A percentile compares a stretch with the other conserved stretches of the same genome.
Evolutionary conservation across 2,797 vertebrate species (phyloP).

Genomic region (Mustela erminea): DNA sequence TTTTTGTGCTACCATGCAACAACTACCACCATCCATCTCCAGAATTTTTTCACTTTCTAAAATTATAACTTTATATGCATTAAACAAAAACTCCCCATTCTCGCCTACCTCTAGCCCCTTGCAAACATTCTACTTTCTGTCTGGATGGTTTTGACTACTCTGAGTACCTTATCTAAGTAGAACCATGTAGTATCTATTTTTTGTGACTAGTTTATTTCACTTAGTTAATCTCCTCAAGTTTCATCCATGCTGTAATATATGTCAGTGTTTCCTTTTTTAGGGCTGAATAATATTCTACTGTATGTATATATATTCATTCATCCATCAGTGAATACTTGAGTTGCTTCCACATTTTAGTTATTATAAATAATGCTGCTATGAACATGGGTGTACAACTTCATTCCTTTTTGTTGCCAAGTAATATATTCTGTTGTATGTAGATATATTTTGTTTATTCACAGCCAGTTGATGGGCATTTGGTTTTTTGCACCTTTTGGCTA

Average conservation of each 20-base stretch:
- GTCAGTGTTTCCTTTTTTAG: background rate
- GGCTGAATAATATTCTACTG: background rate
- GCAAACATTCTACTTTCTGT: background rate
- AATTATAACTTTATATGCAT: background rate
- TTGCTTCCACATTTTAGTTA: background rate
- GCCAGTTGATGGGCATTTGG: background rate
- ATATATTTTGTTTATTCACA: background rate
- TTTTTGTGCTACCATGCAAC: background rate
- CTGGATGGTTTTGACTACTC: background rate
- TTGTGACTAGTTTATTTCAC: background rate
- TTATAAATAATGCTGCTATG: background rate
- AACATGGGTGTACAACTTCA: background rate
- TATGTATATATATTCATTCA: background rate
- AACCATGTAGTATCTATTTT: background rate
- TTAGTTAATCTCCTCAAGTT: background rate
- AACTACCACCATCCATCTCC: background rate
- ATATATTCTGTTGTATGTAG: background rate
- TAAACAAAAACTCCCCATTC: background rate
- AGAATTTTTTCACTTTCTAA: background rate
- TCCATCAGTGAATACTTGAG: background rate
- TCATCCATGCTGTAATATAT: background rate
- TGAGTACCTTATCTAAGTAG: background rate
- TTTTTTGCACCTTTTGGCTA: background rate
- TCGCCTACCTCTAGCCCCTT: background rate
- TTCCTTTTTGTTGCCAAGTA: background rate